Evolutionary conservation across 2,888 invertebrate species (phyloP).

Genomic region (Magallana nippona): DNA sequence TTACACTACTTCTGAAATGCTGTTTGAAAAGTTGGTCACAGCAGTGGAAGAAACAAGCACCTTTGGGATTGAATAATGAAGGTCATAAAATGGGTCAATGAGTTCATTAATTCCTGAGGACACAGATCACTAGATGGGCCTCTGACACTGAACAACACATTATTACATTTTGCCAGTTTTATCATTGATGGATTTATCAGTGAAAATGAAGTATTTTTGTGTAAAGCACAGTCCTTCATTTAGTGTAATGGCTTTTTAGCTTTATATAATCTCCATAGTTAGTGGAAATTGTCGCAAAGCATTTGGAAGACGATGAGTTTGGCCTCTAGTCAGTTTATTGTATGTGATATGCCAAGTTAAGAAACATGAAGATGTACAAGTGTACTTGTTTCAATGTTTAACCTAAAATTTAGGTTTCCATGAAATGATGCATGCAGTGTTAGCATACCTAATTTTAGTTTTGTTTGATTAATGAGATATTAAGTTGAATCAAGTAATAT

Average conservation of each 20-base stretch:
- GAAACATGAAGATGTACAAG: no score
- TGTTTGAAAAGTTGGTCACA: conserved; percentile 93
- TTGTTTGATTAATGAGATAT: no score
- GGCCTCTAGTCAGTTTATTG: background rate
- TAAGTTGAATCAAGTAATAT: no score
- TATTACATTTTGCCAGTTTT: background rate
- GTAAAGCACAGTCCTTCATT: background rate
- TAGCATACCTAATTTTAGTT: no score
- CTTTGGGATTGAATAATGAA: conserved; percentile 93
- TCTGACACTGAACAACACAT: no score
- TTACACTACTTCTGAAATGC: conserved; percentile 93
- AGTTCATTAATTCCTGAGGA: no score
- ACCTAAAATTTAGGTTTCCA: no score
- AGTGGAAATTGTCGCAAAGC: background rate
- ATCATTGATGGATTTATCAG: no score
- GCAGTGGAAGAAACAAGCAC: conserved; percentile 98
- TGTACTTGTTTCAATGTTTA: no score
- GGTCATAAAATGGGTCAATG: background rate
- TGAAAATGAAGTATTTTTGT: background rate
- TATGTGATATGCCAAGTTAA: background rate
- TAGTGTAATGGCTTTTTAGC: background rate
- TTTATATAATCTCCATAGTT: no score
- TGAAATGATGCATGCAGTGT: no score
- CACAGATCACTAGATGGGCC: no score
- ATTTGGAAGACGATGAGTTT: background rate